Conservation (phyloP, 2,113 vertebrate species). For the Gila orcuttii region DNA sequence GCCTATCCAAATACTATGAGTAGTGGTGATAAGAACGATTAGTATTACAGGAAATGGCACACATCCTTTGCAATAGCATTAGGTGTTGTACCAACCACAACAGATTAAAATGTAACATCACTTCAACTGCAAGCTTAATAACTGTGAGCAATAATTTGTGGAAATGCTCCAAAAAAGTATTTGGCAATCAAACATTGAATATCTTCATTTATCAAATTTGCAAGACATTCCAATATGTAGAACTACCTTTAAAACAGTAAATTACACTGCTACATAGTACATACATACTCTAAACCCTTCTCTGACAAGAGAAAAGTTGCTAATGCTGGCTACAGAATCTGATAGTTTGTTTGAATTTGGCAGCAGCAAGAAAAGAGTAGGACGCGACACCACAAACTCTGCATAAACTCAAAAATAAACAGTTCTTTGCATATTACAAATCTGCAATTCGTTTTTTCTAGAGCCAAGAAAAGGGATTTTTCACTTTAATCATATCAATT, state of each 20-base stretch:
- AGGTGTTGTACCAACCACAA: background rate
- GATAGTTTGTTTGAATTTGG: conserved; percentile 10
- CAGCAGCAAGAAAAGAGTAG: background rate
- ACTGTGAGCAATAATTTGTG: too few species aligned
- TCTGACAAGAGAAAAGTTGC: background rate
- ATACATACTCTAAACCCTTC: background rate
- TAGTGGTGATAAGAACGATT: background rate
- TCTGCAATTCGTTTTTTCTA: background rate
- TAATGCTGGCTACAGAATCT: background rate
- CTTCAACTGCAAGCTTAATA: background rate
- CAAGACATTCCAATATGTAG: background rate
- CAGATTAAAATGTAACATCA: background rate
- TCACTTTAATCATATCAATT: background rate
- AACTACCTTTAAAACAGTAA: background rate
- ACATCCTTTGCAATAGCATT: background rate
- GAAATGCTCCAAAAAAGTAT: background rate
- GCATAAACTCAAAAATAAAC: background rate
- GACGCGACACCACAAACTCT: background rate
- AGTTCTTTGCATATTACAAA: conserved; percentile 4
- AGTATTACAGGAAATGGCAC: background rate
- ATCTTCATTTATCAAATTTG: background rate
- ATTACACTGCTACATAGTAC: background rate
- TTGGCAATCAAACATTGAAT: background rate
- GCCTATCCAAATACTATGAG: background rate
- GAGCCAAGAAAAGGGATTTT: conserved; percentile 1